phyloP scores from a whole-genome alignment of 2,888 invertebrate species.

The Cyclophora punctaria region DNA sequence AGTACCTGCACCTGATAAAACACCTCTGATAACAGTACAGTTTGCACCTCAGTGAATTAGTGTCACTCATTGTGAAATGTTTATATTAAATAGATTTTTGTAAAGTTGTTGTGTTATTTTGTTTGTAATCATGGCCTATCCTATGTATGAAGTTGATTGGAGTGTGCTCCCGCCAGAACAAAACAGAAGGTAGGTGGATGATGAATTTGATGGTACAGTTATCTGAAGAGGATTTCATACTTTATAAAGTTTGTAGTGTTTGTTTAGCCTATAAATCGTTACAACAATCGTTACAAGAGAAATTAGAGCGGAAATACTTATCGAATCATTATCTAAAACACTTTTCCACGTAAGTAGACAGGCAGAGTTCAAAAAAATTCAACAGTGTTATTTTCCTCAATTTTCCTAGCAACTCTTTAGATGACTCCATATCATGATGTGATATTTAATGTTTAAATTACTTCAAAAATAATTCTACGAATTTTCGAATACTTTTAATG shows the following conservation, averaged over 20 bases:
- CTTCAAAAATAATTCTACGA: too few relatives aligned
- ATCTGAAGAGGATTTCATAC: background rate
- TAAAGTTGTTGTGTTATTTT: constrained; percentile 33
- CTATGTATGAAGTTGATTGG: constrained; percentile 86
- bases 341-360: background rate
- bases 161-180: constrained; percentile 89
- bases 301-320: background rate
- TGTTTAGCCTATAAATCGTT: constrained; percentile 2
- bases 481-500: too few relatives aligned
- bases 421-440: too few relatives aligned
- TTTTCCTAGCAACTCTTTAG: background rate
- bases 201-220: background rate
- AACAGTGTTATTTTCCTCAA: background rate
- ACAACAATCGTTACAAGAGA: background rate
- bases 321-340: background rate
- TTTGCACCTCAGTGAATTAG: constrained; percentile 58
- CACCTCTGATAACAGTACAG: constrained; percentile 66
- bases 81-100: constrained; percentile 43
- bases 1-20: constrained; percentile 69
- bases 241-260: background rate
- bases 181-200: constrained; percentile 82
- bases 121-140: constrained; percentile 59
- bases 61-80: constrained; percentile 59
- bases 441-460: too few relatives aligned
- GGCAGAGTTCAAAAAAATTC: constrained; percentile 1